Evolutionary conservation across 2,888 invertebrate species (phyloP), one percentile per base, ranked within the genome.

Genomic region (Athetis lepigone): DNA sequence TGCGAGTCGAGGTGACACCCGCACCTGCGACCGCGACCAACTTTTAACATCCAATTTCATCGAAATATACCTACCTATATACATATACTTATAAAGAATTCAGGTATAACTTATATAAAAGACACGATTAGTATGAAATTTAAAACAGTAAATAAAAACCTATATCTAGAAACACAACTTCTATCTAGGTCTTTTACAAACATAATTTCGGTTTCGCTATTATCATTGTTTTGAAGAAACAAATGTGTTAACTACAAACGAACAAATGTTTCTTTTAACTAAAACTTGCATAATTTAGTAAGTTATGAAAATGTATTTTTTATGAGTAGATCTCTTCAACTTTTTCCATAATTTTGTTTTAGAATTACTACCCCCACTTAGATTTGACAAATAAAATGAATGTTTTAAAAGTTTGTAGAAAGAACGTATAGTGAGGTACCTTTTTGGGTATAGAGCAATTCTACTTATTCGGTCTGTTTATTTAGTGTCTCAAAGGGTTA

Each of bases 21-120:
- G 79, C 92, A 92, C 92, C 92, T 92, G 92, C 76, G 89, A 73
- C 79, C 86, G 80, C 82, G 80, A 80, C 71, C 76, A 89, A 90
- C 87, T 89, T 91, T 82, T 75, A 77, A 83, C 80, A 77, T 77
- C 72, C 79, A 84, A 85, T 85, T 81, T 81, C 61, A 73, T 68
- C 60, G 63, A 73, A 79, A 79, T 79, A 79, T 67, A 33, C 5
- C 27, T 29, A 29, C 29, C 1, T 9, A 69, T n/a, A 33, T 51
- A 69, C 16, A 33, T 51, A 49, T 11, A 67, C 21, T 23, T 71
- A 18, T 37, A 56, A 58, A 78, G 47, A 61, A 55, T 45, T 47
- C 40, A 42, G 42, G 68, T 75, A 61, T 61, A 52, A 58, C 68
- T 74, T 51, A 69, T 27, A 27, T 46, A 18, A 36, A 33, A 67